phyloP scores from a whole-genome alignment of 2,888 invertebrate species.

The Nomada lathburiana region DNA sequence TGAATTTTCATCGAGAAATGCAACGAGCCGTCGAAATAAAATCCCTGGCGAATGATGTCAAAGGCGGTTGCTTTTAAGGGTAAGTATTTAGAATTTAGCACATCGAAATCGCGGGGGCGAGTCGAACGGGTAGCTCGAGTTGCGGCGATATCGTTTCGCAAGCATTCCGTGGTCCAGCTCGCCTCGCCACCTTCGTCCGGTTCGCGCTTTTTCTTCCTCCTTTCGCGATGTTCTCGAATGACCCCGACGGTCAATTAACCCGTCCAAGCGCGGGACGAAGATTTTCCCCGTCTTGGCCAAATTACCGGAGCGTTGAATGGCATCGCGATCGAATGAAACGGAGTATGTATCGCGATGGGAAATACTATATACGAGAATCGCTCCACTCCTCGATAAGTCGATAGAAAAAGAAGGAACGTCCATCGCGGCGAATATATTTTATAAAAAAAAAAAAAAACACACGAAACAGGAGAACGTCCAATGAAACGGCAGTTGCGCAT shows the following conservation, averaged over 20 bases:
- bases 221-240: slow-evolving; percentile 37
- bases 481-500: neutral
- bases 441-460: no score
- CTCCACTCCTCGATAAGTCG: no score
- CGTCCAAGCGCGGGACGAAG: slow-evolving; percentile 47
- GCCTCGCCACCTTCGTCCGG: neutral
- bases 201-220: slow-evolving; percentile 2
- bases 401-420: neutral
- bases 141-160: slow-evolving; percentile 36
- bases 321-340: slow-evolving; percentile 3
- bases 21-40: slow-evolving; percentile 35
- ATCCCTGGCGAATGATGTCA: slow-evolving; percentile 34
- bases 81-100: slow-evolving; percentile 43
- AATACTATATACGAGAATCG: neutral
- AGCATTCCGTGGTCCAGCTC: slow-evolving; percentile 9
- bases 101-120: slow-evolving; percentile 28
- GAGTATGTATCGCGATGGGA: neutral
- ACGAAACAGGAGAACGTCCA: neutral
- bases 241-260: slow-evolving; percentile 62
- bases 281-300: slow-evolving; percentile 51
- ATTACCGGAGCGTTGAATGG: slow-evolving; percentile 49
- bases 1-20: slow-evolving; percentile 36
- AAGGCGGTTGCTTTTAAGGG: slow-evolving; percentile 30
- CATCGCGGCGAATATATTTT: neutral
- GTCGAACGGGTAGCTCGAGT: slow-evolving; percentile 23